Base-by-base conservation (phyloP, 2,797 vertebrate genomes). In the Tragopan temminckii region DNA sequence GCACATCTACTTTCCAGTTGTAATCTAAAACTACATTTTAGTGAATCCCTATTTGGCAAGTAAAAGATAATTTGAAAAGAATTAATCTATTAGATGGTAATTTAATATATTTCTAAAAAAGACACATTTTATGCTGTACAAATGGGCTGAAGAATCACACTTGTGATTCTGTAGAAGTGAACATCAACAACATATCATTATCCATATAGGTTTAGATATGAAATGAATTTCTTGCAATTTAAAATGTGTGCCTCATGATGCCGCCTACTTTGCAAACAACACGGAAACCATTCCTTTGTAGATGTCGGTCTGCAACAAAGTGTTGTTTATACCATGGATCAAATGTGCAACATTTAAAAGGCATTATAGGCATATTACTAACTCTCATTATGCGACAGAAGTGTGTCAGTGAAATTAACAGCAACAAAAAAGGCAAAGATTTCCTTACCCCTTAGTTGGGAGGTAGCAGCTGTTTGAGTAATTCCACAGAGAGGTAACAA, bases 401-500 rank as follows among this genome's bases (percentile, higher is more conserved):
- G 59, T 87, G 66, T 95, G 93, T 82, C 80, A 91, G 68, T 78
- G 87, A 87, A 91, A 95, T 87, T 90, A 91, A 64, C 75, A 91
- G 79, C 62, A 94, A 95, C 92, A 96, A 94, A 97, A 97, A 97
- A 93, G 85, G 91, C 92, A 95, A 97, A 91, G 90, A 92, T 89
- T 95, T 96, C 77, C 82, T 97, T 97, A 93, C 90, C 81, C 97
- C 96, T 94, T 95, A 80, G 91, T 94, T 96, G 91, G 95, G 93
- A 95, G 90, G 94, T 94, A 97, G 96, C 98, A 98, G 97, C 97
- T 97, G 97, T 96, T 96, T 94, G 94, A 94, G 90, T 96, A 96
- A 97, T 96, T 96, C 96, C 93, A 83, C 81, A 85, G 95, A 97
- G 97, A 71, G 82, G 86, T 91, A 94, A 91, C 94, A 97, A 95